Conservation (phyloP, 2,113 vertebrate genomes). For the Montifringilla adamsi region DNA sequence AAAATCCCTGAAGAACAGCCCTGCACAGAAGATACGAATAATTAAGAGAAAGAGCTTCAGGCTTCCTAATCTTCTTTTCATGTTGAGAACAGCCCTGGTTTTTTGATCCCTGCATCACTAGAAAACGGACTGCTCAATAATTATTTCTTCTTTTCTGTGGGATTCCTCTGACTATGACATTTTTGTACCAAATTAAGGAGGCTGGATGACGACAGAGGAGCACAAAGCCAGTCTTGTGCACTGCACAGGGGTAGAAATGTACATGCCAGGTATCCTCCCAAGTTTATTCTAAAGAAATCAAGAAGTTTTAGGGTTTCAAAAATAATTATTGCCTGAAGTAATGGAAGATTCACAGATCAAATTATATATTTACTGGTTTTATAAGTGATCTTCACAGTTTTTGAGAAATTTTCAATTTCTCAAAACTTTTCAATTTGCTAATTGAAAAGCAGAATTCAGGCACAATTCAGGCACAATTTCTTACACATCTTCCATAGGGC, state of each 20-base stretch:
- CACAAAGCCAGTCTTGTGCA: neutral
- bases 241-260: neutral
- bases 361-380: neutral
- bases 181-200: neutral
- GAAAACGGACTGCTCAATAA: neutral
- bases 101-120: neutral
- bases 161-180: neutral
- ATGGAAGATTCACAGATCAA: neutral
- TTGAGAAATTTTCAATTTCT: neutral
- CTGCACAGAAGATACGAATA: neutral
- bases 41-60: neutral
- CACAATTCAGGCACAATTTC: neutral
- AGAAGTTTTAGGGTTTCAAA: neutral
- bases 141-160: neutral
- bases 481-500: neutral
- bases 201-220: neutral
- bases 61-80: neutral
- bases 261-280: neutral
- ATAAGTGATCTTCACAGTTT: neutral
- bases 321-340: neutral
- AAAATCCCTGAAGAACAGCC: neutral
- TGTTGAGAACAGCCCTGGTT: neutral
- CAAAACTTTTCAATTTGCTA: neutral
- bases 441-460: neutral
- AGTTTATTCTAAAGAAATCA: neutral